Conservation (phyloP, 2,888 invertebrate genomes). For the Caenorhabditis sp. region DNA sequence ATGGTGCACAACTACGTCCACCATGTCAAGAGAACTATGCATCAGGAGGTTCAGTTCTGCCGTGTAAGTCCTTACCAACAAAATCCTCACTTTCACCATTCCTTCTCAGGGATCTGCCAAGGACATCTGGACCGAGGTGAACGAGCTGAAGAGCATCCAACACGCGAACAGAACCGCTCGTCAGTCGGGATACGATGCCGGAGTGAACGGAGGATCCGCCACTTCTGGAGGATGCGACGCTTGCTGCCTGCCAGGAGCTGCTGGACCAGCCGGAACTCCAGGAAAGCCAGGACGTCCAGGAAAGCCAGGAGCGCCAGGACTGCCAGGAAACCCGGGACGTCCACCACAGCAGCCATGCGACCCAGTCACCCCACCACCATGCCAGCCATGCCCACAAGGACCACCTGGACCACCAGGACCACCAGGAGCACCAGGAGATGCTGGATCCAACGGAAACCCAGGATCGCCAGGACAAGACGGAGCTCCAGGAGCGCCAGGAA, state of each 20-base stretch:
- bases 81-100: not conserved
- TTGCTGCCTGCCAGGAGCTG: conserved; percentile 72
- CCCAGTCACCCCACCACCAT: conserved; percentile 72
- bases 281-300: conserved; percentile 67
- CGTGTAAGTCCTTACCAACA: conserved; percentile 23
- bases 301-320: conserved; percentile 71
- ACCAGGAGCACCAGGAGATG: conserved; percentile 66
- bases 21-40: conserved; percentile 66
- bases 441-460: conserved; percentile 63
- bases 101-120: conserved; percentile 59
- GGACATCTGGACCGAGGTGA: conserved; percentile 66
- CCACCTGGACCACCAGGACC: conserved; percentile 70
- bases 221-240: conserved; percentile 69
- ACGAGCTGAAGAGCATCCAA: conserved; percentile 63
- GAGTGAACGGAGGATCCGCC: conserved; percentile 57
- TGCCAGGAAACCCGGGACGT: conserved; percentile 69
- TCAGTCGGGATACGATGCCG: conserved; percentile 66
- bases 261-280: conserved; percentile 68
- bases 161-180: conserved; percentile 70
- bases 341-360: conserved; percentile 75
- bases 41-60: conserved; percentile 66
- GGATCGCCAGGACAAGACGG: conserved; percentile 67
- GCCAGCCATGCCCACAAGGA: conserved; percentile 73
- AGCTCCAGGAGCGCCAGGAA: conserved; percentile 62
- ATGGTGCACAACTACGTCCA: conserved; percentile 68